Conservation (phyloP, 2,888 invertebrate genomes). For the Conistra vaccinii region DNA sequence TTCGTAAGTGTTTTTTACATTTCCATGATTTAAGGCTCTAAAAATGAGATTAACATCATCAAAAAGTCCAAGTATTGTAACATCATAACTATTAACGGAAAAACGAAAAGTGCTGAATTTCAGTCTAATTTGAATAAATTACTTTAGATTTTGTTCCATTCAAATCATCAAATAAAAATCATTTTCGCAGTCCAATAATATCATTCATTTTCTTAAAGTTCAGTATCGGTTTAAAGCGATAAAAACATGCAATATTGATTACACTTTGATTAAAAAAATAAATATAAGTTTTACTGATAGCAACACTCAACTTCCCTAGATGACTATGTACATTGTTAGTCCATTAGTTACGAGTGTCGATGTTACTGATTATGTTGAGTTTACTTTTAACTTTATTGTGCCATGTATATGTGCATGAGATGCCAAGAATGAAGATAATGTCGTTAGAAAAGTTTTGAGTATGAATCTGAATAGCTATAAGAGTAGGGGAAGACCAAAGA, state of each 20-base stretch:
- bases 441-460: background rate
- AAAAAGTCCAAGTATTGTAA: background rate
- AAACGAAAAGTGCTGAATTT: too few species aligned
- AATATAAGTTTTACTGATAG: slow-evolving; percentile 2
- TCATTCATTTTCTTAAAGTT: background rate
- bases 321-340: slow-evolving; percentile 13
- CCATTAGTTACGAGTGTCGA: slow-evolving; percentile 20
- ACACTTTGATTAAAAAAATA: background rate
- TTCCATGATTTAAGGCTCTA: background rate
- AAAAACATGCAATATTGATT: background rate
- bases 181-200: background rate
- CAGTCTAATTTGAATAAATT: too few species aligned
- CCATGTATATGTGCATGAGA: background rate
- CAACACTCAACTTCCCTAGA: background rate
- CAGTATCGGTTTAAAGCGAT: background rate
- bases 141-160: background rate
- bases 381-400: background rate
- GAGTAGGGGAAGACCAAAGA: too few species aligned
- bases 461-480: background rate
- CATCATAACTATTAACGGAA: too few species aligned
- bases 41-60: background rate
- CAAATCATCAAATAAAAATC: background rate
- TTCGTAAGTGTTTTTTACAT: background rate
- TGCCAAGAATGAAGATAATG: background rate
- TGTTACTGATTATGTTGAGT: background rate